Evolutionary conservation across 2,113 vertebrate species (phyloP), one percentile per base, ranked within the genome.

Genomic region (Planiliza haematocheilus): DNA sequence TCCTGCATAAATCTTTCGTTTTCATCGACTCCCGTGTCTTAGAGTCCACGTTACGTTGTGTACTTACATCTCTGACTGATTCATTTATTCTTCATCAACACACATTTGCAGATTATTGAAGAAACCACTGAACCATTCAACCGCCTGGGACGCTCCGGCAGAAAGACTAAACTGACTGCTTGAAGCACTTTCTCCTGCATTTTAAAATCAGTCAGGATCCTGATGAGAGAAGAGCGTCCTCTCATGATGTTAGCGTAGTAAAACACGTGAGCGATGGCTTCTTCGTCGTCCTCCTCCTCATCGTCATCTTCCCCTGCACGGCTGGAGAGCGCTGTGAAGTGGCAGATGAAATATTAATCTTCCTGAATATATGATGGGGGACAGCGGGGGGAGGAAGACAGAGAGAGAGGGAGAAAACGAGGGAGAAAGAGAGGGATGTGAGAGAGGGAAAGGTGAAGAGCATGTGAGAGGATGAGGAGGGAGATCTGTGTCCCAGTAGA

Each of bases 321-420:
- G 38, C 55, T 7, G 4, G 56, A 62, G 59, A 48, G 48, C 8
- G 4, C 66, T 66, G 56, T 55, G 78, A 81, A 80, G 86, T 50
- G 63, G 18, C 76, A 51, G 65, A 84, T 89, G 41, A 91, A 91
- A 88, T 85, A 91, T 91, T 83, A 52, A 89, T 85, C 65, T 69
- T 74, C 45, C 42, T 79, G 73, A 63, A 88, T 89, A 81, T 74
- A 77, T 82, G 61, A 89, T 81, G 53, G 63, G 66, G 52, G 71
- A 68, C 46, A 58, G 79, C 42, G 17, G 74, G 64, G 37, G 69
- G 3, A 13, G 30, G 2, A 6, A 4, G 30, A 24, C 20, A 14
- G 45, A 57, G n/a, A n/a, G n/a, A n/a, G n/a, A n/a, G n/a, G n/a
- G n/a, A n/a, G n/a, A n/a, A n/a, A n/a, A n/a, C n/a, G n/a, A n/a